Evolutionary conservation across 2,797 vertebrate genomes (phyloP), one percentile per base, ranked within the genome.

Genomic region (Bradypus variegatus): DNA sequence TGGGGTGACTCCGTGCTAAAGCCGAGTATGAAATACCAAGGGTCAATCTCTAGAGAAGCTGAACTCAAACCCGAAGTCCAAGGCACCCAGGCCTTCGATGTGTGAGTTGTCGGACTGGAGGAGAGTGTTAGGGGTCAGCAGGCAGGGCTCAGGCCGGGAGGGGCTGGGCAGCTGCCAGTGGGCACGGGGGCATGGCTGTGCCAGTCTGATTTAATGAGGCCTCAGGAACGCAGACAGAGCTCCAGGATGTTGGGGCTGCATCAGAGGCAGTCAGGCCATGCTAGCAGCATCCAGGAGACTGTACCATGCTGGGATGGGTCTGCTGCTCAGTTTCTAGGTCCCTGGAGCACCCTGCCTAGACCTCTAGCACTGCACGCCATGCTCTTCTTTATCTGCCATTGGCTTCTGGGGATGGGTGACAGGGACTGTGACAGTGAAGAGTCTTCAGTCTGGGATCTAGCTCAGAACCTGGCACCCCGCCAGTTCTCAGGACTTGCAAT

Each of bases 351-450:
- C 77, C 55, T 48, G 38, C 8, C 1, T 16, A 8, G 23, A 29
- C 12, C 6, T 2, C 33, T 45, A 16, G 41, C 25, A 14, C 23
- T 27, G 33, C 3, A 2, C 2, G 1, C 12, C 14, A 8, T 0
- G 25, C 3, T 5, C 25, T 10, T 21, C 31, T 29, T 72, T n/a
- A 50, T 36, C 64, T 62, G 55, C 75, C 21, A 41, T 45, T 25
- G 36, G 78, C 27, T 67, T 70, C 36, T 36, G 21, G 11, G 25
- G 31, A 8, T 19, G 31, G 8, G 25, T 8, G 1, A 31, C 13
- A 38, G 21, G 36, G 79, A 36, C 55, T 58, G 16, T 92, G 70
- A 79, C 13, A 3, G 18, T 31, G 6, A 33, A 53, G 29, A 76
- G 60, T 79, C 70, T 79, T 29, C 75, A 73, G 53, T n/a, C 33